phyloP scores from a whole-genome alignment of 30 jellyfish, hydroid and myxozoan genomes.

The Aurelia sp. region DNA sequence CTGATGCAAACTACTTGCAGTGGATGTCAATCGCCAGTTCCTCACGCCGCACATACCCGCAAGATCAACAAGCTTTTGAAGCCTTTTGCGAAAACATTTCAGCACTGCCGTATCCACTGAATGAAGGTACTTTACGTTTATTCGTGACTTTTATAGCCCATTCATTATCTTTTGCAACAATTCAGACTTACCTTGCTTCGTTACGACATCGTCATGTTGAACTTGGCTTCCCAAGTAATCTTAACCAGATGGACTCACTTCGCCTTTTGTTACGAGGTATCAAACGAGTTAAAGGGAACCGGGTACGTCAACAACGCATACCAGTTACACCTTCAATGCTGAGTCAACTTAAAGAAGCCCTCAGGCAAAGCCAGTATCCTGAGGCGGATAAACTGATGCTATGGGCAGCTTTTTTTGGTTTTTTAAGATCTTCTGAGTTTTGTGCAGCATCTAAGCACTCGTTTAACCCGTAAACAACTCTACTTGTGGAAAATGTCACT shows the following conservation, averaged over 20 bases:
- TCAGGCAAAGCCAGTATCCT: neutral
- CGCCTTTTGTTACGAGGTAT: neutral
- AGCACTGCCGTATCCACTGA: neutral
- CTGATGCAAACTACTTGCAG: neutral
- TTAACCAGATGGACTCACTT: neutral
- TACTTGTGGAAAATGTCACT: slow-evolving; percentile 6
- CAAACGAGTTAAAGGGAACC: slow-evolving; percentile 2
- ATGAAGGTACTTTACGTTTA: neutral
- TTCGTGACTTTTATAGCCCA: neutral
- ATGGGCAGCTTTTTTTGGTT: slow-evolving; percentile 16
- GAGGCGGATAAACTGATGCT: slow-evolving; percentile 1
- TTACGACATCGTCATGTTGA: neutral
- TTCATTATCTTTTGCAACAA: neutral
- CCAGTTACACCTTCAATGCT: slow-evolving; percentile 4
- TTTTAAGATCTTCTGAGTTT: slow-evolving; percentile 28
- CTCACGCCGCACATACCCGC: neutral
- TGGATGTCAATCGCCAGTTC: neutral
- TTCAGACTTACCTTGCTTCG: no score
- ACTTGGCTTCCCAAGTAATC: neutral
- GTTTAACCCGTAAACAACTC: neutral
- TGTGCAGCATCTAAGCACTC: neutral
- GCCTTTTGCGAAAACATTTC: neutral
- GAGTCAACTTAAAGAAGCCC: neutral
- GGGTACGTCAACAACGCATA: neutral
- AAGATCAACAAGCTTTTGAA: neutral